Evolutionary conservation across 53 echinoderm and acorn worm genomes (phyloP), one percentile per base, ranked within the genome.

Genomic region (Actinopyga echinites): DNA sequence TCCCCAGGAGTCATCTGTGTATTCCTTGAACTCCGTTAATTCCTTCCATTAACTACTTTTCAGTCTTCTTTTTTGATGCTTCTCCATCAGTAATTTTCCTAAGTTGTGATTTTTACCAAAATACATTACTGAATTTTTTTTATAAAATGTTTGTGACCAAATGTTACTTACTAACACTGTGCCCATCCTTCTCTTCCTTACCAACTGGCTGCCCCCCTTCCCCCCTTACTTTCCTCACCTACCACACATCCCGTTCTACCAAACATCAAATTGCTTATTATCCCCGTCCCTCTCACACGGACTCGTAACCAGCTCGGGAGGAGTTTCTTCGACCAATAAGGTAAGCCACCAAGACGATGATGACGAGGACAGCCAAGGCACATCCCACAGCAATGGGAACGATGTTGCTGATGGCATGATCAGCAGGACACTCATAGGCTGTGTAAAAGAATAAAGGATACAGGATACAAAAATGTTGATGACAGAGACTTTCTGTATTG

Each of bases 331-430:
- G 83, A 34, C 99, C 99, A 24, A 97, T 97, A 11, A 97, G 91
- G 83, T 97, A 97, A 0, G 99, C 99, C 57, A 97, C 90, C 40
- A 97, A 91, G n/a, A 97, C 99, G 34, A 97, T 97, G 87, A 97
- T 88, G 85, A 97, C 99, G 17, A 97, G 91, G 10, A 92, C 94
- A 28, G 99, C 99, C 7, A 97, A 89, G 52, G 99, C 99, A 82
- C 94, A 94, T 5, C 99, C 99, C 8, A 97, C 99, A 13, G 94
- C 99, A 25, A 97, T 97, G 13, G 99, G 99, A 21, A 97, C 99
- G 23, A 97, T 94, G 93, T 94, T 97, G 86, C 90, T 97, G n/a
- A 92, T 64, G 28, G 45, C 56, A 37, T 90, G 57, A 66, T 94
- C 99, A 15, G 92, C 92, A 23, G 86, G 19, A 49, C 99, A 97